Evolutionary conservation across 1,140 invertebrate genomes (phyloP).

Genomic region (Caenorhabditis latens): DNA sequence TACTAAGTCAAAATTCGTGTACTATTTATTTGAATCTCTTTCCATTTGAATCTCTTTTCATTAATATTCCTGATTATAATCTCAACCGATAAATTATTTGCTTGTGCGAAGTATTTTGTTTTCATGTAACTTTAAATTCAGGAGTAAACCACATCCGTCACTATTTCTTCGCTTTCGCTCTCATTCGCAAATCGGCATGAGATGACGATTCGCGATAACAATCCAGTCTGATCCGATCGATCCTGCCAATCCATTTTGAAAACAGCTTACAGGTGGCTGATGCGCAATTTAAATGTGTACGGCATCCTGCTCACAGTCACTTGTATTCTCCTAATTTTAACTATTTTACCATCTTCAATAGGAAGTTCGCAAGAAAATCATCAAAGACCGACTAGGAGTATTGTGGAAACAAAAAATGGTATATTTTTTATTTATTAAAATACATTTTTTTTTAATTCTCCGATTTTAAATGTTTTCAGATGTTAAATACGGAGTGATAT

Average conservation of each 20-base stretch:
- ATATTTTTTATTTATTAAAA: neutral
- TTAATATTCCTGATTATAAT: neutral
- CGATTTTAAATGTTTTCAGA: slow-evolving; percentile 19
- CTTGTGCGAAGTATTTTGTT: neutral
- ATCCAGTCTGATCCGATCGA: neutral
- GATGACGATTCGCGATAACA: slow-evolving; percentile 20
- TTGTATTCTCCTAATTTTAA: slow-evolving; percentile 4
- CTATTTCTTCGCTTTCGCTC: slow-evolving; percentile 9
- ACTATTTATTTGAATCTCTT: neutral
- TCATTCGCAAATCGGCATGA: neutral
- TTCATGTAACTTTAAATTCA: neutral
- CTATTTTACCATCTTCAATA: neutral
- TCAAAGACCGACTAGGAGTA: neutral
- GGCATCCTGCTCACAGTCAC: slow-evolving; percentile 28
- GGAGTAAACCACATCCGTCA: neutral
- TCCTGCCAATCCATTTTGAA: neutral
- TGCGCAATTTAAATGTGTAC: slow-evolving; percentile 30
- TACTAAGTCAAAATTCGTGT: neutral
- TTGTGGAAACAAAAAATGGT: slow-evolving; percentile 17
- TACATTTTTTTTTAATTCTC: no score
- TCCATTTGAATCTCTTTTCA: neutral
- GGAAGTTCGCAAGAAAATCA: neutral
- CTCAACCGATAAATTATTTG: neutral
- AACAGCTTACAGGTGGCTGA: slow-evolving; percentile 32
- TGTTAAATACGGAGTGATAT: slow-evolving; percentile 80